A percentile compares a stretch with the other conserved stretches of the same genome.
phyloP scores from a whole-genome alignment of 2,113 vertebrate genomes.

The Gasterosteus nipponicus region DNA sequence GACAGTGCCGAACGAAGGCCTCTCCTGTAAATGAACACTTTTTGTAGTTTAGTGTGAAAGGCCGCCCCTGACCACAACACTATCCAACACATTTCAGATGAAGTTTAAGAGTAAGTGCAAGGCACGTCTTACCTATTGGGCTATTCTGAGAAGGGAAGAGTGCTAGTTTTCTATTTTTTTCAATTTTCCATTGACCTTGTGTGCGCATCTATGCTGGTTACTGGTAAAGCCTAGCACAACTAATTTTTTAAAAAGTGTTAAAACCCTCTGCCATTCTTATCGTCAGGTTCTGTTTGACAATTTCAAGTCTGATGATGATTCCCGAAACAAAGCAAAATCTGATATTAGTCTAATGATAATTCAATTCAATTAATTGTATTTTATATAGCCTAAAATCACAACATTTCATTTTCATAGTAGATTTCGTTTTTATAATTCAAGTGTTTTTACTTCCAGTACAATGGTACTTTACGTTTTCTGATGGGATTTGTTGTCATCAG shows the following conservation, averaged over 20 bases:
- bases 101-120: neutral
- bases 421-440: neutral
- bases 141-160: neutral
- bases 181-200: too few relatives aligned
- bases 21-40: neutral
- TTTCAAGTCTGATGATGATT: neutral
- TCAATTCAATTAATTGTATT: too few relatives aligned
- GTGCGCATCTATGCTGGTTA: too few relatives aligned
- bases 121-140: neutral
- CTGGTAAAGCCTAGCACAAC: too few relatives aligned
- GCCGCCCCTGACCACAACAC: neutral
- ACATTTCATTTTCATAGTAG: too few relatives aligned
- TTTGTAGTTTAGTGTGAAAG: neutral
- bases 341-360: neutral
- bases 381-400: too few relatives aligned
- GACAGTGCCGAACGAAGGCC: neutral
- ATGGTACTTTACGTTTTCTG: too few relatives aligned
- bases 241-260: neutral
- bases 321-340: neutral
- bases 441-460: neutral
- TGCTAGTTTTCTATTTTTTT: neutral
- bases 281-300: neutral
- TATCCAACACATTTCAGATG: neutral
- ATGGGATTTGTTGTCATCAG: too few relatives aligned
- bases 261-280: neutral